phyloP scores from a whole-genome alignment of 2,113 vertebrate species.

The Pedionomus torquatus region DNA sequence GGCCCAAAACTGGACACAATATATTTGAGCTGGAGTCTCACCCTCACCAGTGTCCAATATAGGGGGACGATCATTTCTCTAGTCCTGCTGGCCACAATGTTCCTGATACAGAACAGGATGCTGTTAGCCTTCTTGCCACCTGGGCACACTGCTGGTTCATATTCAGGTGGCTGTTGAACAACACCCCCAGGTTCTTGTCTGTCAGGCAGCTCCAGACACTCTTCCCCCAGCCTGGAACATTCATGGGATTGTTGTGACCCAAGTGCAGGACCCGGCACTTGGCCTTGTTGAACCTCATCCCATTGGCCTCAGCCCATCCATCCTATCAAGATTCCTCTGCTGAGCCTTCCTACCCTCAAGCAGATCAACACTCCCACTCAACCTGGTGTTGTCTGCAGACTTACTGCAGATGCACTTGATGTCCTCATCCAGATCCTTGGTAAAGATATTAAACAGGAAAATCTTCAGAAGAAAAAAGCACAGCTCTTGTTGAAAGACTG shows the following conservation, averaged over 20 bases:
- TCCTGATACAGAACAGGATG: background rate
- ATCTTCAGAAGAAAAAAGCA: background rate
- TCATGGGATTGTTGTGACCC: background rate
- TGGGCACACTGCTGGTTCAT: background rate
- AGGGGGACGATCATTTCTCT: background rate
- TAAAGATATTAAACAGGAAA: background rate
- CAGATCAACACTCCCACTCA: background rate
- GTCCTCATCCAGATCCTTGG: background rate
- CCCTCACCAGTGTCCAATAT: background rate
- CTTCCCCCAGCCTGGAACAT: background rate
- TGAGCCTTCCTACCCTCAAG: background rate
- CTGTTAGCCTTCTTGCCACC: background rate
- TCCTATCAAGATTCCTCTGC: background rate
- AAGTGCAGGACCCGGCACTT: background rate
- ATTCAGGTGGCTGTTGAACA: background rate
- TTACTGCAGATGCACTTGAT: background rate
- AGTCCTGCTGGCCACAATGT: background rate
- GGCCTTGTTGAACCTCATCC: background rate
- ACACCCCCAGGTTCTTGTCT: background rate
- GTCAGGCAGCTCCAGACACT: background rate
- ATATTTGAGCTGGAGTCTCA: background rate
- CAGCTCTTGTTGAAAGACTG: background rate
- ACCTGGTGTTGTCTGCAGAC: background rate
- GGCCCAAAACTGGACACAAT: background rate
- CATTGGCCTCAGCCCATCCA: background rate